Base-by-base conservation (phyloP, 2,888 invertebrate genomes). In the Trisateles emortualis region DNA sequence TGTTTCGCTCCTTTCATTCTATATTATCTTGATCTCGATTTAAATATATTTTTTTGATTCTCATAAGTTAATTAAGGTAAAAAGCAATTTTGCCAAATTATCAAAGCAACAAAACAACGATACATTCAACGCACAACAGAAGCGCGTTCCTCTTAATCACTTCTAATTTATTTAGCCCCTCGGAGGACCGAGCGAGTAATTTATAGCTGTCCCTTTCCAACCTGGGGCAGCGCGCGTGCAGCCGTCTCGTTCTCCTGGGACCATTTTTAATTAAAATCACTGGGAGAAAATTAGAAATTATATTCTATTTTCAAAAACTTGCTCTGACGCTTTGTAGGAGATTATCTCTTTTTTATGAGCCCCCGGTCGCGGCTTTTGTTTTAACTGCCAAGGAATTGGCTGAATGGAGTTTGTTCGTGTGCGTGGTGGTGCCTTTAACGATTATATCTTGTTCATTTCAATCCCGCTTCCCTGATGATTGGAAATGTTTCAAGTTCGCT, bases 291-390 rank as follows among this genome's bases (percentile, higher is more conserved):
- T 92, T 91, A 91, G 92, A 92, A 92, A 92, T 92, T 92, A 92
- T 92, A 92, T 92, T 92, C 92, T 92, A 92, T 92, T 92, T 92
- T 88, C 91, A 86, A 90, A 92, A 91, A 92, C 91, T 92, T 92
- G 92, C 84, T 89, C 90, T 86, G 91, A 87, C 86, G 91, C 84
- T 91, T 92, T 91, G 92, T 87, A 72, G 84, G 86, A 88, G 92
- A 91, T 92, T 90, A 92, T 91, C 87, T 89, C 77, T 86, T 91
- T 92, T 92, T 92, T 92, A 92, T 90, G 91, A 87, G 90, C 86
- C 92, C 91, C 92, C 59, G 83, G 89, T 79, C 84, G 90, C 83
- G 85, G 81, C 79, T 90, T 64, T 89, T 86, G 85, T 87, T 89
- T 88, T 90, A 91, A 92, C 87, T 84, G 84, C 80, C 67, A 68